Conservation (phyloP, 2,888 invertebrate genomes). For the Brenthis ino region DNA sequence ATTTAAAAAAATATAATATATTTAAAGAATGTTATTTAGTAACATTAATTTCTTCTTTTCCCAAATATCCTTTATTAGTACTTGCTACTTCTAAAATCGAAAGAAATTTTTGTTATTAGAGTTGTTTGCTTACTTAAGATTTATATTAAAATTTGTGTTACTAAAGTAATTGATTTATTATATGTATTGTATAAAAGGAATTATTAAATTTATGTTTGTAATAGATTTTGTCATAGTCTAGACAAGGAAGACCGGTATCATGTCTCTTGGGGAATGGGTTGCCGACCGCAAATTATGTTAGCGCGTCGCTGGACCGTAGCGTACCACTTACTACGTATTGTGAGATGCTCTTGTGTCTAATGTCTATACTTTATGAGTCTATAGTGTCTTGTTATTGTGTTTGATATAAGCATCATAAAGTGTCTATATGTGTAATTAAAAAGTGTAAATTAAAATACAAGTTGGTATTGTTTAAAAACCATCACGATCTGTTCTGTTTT, state of each 20-base stretch:
- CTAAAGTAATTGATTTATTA: not conserved
- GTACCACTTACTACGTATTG: conserved; percentile 50
- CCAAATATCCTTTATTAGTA: too few species aligned
- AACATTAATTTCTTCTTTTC: too few species aligned
- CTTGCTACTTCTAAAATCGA: too few species aligned
- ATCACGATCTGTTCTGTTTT: too few species aligned
- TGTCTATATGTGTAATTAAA: too few species aligned
- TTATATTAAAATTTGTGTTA: not conserved
- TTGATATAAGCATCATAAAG: not conserved
- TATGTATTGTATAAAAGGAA: not conserved
- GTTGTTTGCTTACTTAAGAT: not conserved
- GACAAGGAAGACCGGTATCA: conserved; percentile 62
- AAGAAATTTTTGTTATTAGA: too few species aligned
- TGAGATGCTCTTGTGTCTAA: conserved; percentile 1
- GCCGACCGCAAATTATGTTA: conserved; percentile 74
- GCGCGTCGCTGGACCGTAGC: conserved; percentile 63
- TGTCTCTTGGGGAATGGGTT: conserved; percentile 64
- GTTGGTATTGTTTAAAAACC: too few species aligned
- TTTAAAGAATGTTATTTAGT: too few species aligned
- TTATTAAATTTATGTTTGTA: not conserved
- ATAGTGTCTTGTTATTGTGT: conserved; percentile 12
- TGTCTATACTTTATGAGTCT: conserved; percentile 2
- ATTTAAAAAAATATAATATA: too few species aligned
- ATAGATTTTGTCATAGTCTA: conserved; percentile 53
- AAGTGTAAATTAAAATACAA: too few species aligned